Conservation (phyloP, 1,140 invertebrate genomes). For the Cataglyphis hispanica region DNA sequence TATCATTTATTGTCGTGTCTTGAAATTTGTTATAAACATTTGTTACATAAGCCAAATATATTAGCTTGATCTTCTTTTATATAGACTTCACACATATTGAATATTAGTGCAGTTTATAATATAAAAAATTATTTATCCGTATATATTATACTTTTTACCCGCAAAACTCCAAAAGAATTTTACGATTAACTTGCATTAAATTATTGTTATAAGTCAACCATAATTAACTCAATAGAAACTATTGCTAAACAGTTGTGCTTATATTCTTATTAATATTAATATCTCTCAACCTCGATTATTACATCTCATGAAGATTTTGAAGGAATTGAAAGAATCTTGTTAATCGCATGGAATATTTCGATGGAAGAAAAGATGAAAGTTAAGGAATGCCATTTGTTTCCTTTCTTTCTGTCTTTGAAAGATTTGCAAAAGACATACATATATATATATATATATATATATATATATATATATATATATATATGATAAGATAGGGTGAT, state of each 20-base stretch:
- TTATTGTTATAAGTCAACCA: not conserved
- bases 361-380: constrained; percentile 19
- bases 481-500: constrained; percentile 59
- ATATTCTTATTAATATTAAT: not conserved
- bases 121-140: not conserved
- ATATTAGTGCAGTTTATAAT: not conserved
- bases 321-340: not conserved
- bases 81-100: not conserved
- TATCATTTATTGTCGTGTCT: not conserved
- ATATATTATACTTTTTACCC: not conserved
- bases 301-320: not conserved
- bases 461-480: constrained; percentile 13
- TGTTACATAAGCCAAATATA: not conserved
- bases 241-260: not conserved
- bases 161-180: not conserved
- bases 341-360: constrained; percentile 11
- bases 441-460: constrained; percentile 17
- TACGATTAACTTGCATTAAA: not conserved
- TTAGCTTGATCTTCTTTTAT: not conserved
- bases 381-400: constrained; percentile 43
- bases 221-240: not conserved
- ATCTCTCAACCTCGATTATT: not conserved
- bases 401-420: constrained; percentile 36
- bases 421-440: not conserved
- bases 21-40: not conserved